These are phyloP conservation scores for Euleptes europaea DNA, from an alignment of 2,113 vertebrate species.

Conservation along the genomic window DNA sequence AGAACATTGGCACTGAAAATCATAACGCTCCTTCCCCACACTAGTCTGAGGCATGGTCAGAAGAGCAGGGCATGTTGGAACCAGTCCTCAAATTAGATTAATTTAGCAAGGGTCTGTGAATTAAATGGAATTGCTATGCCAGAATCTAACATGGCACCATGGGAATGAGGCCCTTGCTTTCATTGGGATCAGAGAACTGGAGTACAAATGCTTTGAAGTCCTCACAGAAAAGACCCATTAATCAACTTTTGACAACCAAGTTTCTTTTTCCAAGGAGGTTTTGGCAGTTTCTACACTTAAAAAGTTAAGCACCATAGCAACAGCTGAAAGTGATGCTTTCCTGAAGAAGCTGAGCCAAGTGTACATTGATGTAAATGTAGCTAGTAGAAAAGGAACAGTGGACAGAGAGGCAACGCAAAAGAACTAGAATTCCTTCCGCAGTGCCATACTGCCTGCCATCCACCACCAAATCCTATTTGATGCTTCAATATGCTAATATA, in stretches of 20 bases:
- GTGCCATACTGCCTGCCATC: background rate
- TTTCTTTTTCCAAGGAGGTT: conserved; percentile 20
- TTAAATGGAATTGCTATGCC: background rate
- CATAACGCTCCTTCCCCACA: background rate
- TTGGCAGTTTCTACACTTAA: background rate
- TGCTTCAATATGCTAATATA: background rate
- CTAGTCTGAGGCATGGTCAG: conserved; percentile 23
- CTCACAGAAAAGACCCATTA: conserved; percentile 13
- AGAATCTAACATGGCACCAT: background rate
- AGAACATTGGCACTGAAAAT: background rate
- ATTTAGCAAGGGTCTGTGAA: conserved; percentile 26
- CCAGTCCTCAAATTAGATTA: background rate
- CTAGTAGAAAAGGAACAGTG: background rate
- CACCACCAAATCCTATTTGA: background rate
- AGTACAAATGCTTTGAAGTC: conserved; percentile 7
- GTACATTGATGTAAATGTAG: conserved; percentile 5
- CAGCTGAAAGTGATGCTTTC: background rate
- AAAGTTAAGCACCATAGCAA: background rate
- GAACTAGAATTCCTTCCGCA: background rate
- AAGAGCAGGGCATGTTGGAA: conserved; percentile 18
- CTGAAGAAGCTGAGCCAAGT: conserved; percentile 1
- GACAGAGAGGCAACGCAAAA: background rate
- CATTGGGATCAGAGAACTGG: background rate
- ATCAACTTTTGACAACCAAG: conserved; percentile 7
- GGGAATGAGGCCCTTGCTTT: conserved; percentile 21